Evolutionary conservation across 2,888 invertebrate species (phyloP), one percentile per base, ranked within the genome.

Genomic region (Unio pictorum): DNA sequence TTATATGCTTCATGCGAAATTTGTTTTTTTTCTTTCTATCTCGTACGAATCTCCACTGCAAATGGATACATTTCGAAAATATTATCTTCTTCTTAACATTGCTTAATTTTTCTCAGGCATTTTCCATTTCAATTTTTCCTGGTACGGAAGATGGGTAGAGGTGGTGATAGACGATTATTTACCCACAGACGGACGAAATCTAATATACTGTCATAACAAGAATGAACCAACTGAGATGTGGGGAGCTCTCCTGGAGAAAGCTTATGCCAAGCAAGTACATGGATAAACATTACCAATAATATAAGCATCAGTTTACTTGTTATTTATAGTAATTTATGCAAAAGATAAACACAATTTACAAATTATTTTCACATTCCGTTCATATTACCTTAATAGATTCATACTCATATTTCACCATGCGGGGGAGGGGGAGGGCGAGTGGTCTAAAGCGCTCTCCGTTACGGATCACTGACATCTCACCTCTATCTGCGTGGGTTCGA

Each of bases 121-220:
- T 63, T 98, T 98, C 91, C 97, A 96, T 90, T 98, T 98, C 91
- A 93, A 96, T 66, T 94, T 95, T 90, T 95, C 95, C 95, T 94
- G 94, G 90, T 95, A 94, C 89, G 95, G 94, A 15, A 92, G 93
- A 85, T 95, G 95, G 95, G 92, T 93, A 76, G 94, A 95, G 86
- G 92, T 95, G 67, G 89, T 93, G 45, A 92, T 95, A 69, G 95
- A 95, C 90, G 95, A 95, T 90, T 92, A 93, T 81, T 91, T 95
- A 83, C 95, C 95, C 61, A 93, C 93, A 18, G 92, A 93, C 87
- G 93, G 93, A 83, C 93, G 93, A 64, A 91, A 93, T 68, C 91
- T 94, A 34, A 91, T 94, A 66, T 93, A 92, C 84, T 91, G 93
- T 68, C 92, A 92, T 78, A 93, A 93, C 82, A 78, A 75, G 66